A percentile compares a stretch with the other conserved stretches of the same genome.
Conservation (phyloP, 2,888 invertebrate genomes). For the Clunio marinus region DNA sequence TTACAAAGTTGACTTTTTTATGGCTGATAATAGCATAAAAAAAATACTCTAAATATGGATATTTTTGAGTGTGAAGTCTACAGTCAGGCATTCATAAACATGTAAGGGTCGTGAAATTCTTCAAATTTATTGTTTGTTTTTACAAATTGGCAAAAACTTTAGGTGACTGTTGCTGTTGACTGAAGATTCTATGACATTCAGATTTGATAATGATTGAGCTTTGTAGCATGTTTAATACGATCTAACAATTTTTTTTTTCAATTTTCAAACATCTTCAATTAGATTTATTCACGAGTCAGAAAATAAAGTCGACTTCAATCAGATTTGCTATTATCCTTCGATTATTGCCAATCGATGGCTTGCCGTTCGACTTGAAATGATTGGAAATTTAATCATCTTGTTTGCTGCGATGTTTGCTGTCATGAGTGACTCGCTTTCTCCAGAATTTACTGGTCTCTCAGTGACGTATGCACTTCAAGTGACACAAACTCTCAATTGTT, state of each 20-base stretch:
- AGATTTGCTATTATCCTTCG: slow-evolving; percentile 87
- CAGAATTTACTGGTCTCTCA: slow-evolving; percentile 84
- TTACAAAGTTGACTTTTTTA: no score
- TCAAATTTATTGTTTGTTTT: no score
- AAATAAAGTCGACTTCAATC: slow-evolving; percentile 84
- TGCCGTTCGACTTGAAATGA: slow-evolving; percentile 90
- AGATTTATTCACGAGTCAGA: slow-evolving; percentile 88
- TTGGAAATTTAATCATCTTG: slow-evolving; percentile 92
- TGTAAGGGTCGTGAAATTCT: no score
- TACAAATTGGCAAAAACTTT: no score
- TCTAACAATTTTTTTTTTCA: background rate
- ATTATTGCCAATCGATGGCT: slow-evolving; percentile 94
- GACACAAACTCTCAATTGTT: slow-evolving; percentile 93
- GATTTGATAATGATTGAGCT: no score
- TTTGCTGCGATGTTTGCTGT: slow-evolving; percentile 93
- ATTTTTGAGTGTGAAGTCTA: no score
- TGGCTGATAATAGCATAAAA: no score
- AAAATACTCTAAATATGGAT: no score
- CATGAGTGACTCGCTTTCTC: slow-evolving; percentile 63
- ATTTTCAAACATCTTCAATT: slow-evolving; percentile 25
- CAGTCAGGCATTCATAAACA: no score
- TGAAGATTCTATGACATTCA: slow-evolving; percentile 29
- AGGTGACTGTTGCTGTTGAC: no score
- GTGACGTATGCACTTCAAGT: slow-evolving; percentile 84
- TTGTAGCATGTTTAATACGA: no score